A percentile compares a stretch with the other conserved stretches of the same genome.
Conservation (phyloP, 2,113 vertebrate genomes). For the Erythrocercus mccallii region DNA sequence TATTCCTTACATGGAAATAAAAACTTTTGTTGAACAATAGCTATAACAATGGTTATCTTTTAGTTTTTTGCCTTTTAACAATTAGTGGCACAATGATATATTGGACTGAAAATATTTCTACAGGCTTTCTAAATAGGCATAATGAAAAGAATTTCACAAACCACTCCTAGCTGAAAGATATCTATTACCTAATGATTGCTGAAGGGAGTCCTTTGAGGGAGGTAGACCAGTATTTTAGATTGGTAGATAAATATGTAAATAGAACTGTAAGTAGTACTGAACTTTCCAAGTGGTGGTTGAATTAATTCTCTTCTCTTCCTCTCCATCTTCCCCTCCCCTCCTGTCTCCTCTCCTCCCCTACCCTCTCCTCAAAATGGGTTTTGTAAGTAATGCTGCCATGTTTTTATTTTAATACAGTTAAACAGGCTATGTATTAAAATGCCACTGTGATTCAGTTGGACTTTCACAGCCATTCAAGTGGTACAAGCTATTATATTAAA, state of each 20-base stretch:
- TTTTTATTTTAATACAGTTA: neutral
- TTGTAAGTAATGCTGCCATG: neutral
- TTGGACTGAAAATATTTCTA: neutral
- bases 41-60: neutral
- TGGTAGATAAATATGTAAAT: neutral
- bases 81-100: neutral
- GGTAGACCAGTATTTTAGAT: neutral
- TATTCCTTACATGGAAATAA: neutral
- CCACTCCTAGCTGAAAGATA: neutral
- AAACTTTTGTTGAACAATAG: neutral
- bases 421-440: neutral
- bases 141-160: neutral
- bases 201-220: neutral
- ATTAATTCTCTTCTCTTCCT: neutral
- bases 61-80: neutral
- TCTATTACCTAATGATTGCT: neutral
- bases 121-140: neutral
- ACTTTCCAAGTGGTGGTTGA: neutral
- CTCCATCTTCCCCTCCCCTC: accelerated
- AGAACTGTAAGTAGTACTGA: neutral
- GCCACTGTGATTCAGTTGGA: neutral
- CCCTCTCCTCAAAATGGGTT: neutral
- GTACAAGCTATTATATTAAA: neutral
- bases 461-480: neutral
- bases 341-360: accelerated